phyloP scores from a whole-genome alignment of 2,797 vertebrate species.

The Propithecus perrieri region DNA sequence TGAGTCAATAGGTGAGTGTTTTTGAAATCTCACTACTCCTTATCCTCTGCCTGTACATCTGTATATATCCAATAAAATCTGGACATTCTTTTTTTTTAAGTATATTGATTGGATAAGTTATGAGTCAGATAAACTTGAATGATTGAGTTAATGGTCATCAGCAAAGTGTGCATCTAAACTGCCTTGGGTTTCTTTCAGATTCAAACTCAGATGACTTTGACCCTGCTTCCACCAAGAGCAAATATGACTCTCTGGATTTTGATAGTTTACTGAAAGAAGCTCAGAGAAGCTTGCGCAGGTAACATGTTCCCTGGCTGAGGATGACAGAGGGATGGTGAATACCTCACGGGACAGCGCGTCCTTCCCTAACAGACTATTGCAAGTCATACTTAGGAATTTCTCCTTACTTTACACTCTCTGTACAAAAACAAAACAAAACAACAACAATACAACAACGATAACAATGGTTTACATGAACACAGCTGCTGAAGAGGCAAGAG shows the following conservation, averaged over 20 bases:
- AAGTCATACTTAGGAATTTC: conserved; percentile 88
- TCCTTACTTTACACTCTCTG: conserved; percentile 93
- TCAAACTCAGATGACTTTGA: conserved; percentile 99
- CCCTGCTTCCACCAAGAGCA: conserved; percentile 99
- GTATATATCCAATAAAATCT: neutral
- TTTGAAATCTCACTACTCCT: neutral
- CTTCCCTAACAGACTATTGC: conserved; percentile 90
- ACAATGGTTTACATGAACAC: conserved; percentile 98
- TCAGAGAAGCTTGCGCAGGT: conserved; percentile 98
- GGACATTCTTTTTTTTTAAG: neutral
- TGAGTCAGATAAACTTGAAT: neutral
- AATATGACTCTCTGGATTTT: conserved; percentile 99
- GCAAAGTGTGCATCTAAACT: conserved; percentile 15
- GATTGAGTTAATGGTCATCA: neutral
- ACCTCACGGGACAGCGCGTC: conserved; percentile 93
- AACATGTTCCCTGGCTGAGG: conserved; percentile 88
- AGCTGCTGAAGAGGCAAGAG: conserved; percentile 94
- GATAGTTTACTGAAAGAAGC: conserved; percentile 99
- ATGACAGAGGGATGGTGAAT: conserved; percentile 90
- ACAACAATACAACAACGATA: conserved; percentile 92
- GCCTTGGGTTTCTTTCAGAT: conserved; percentile 89
- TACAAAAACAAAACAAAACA: conserved; percentile 91
- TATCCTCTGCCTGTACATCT: neutral
- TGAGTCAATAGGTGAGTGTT: neutral
- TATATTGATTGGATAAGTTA: neutral